These are phyloP conservation scores for Oophaga pumilio DNA, from an alignment of 2,113 vertebrate genomes.

Conservation along the genomic window DNA sequence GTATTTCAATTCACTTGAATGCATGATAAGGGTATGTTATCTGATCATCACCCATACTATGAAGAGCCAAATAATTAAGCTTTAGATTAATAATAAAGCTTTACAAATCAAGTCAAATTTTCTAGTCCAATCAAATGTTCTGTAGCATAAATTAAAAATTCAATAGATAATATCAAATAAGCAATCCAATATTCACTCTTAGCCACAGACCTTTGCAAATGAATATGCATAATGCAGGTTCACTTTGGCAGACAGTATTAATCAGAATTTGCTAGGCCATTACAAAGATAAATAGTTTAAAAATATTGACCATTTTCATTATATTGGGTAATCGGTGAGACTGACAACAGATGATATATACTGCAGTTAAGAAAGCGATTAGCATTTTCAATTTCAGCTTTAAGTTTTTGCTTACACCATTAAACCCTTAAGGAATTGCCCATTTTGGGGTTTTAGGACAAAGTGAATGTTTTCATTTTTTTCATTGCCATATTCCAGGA, in stretches of 20 bases:
- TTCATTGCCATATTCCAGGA: too few species aligned
- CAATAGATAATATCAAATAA: slow-evolving; percentile 15
- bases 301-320: slow-evolving; percentile 23
- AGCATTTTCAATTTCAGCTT: not conserved
- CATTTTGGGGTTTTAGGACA: too few species aligned
- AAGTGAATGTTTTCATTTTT: too few species aligned
- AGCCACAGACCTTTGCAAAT: slow-evolving; percentile 49
- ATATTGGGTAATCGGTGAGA: not conserved
- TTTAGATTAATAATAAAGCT: not conserved
- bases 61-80: not conserved
- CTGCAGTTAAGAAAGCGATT: not conserved
- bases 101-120: not conserved
- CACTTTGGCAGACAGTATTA: slow-evolving; percentile 69
- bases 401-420: not conserved
- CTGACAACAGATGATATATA: not conserved
- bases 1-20: too few species aligned
- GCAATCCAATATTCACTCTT: slow-evolving; percentile 25
- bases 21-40: too few species aligned
- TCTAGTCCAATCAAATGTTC: not conserved
- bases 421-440: too few species aligned
- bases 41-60: too few species aligned
- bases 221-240: slow-evolving; percentile 73
- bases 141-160: not conserved
- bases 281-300: slow-evolving; percentile 62
- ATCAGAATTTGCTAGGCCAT: slow-evolving; percentile 68